Base-by-base conservation (phyloP, 2,888 invertebrate genomes). In the Drepana falcataria region DNA sequence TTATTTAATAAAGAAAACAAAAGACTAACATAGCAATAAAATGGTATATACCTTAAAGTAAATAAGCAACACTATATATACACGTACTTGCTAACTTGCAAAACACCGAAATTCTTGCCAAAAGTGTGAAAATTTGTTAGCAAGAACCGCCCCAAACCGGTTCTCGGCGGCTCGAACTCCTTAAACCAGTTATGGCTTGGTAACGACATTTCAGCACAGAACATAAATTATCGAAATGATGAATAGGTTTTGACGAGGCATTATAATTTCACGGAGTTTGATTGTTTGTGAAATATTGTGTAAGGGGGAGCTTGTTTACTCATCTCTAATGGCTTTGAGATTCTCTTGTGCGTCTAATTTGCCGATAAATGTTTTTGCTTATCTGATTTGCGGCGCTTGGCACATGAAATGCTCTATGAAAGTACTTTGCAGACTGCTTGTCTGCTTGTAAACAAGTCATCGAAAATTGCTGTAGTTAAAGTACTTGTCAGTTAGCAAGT, bases 111-210 rank as follows among this genome's bases (percentile, higher is more conserved):
- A 41, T 51, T 51, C 40, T 33, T 51, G 40, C 7, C 7, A 51
- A 40, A 51, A 48, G 58, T 62, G 62, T 59, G 57, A 63, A 61
- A 62, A 63, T 65, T 65, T 59, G 63, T 64, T 61, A 59, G 60
- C 59, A 61, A 57, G 54, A 59, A 62, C 63, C 59, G 55, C 61
- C 61, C 59, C 53, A 54, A 64, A 54, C 60, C 60, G 48, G 59
- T 56, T 63, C 61, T 59, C 61, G 61, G 60, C 51, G 53, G 48
- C 52, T 49, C 48, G n/a, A 51, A 51, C 51, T 51, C 51, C 51
- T 37, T 66, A 66, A 66, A 64, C 60, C 60, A 64, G 64, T 66
- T 66, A 66, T 60, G 63, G 63, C 64, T 66, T 56, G 59, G 58
- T 57, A 63, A 60, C 61, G 66, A 66, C 66, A 64, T 66, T 59